Evolutionary conservation across 2,113 vertebrate genomes (phyloP), one percentile per base, ranked within the genome.

Genomic region (Cyrtonyx montezumae): DNA sequence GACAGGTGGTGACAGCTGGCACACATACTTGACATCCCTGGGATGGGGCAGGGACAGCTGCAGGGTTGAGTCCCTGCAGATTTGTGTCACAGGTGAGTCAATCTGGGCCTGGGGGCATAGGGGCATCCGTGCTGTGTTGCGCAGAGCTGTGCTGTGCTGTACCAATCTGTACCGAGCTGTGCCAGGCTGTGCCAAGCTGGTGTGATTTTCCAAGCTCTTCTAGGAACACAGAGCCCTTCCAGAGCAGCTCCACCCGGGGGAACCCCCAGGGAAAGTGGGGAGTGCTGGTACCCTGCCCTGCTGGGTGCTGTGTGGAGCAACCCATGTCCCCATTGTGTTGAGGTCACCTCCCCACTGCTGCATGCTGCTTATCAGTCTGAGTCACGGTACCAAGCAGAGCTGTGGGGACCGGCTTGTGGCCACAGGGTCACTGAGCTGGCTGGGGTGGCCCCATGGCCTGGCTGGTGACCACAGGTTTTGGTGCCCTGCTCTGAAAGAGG

Each of bases 281-380:
- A 75, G 25, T 9, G 26, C 26, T 56, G 53, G 28, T 32, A 19
- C 16, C 59, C 36, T 73, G 43, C 5, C 4, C 22, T 5, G 45
- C 21, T 30, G 19, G 40, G 63, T 12, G 18, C 42, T 16, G 37
- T 26, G 36, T 40, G 37, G 26, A 30, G 59, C 34, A n/a, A 32
- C 32, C 56, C 30, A 11, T 11, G 4, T 32, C n/a, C 13, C 58
- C 13, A 21, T 40, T 28, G 62, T 11, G 17, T 28, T 19, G 37
- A 40, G 62, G 16, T 32, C 43, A 21, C 65, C 53, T 16, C 16
- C 51, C 63, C 12, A 6, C 8, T 2, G 28, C 28, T 20, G 30
- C 30, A 5, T 62, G 65, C 21, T 8, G 7, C 43, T 68, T 92
- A 88, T 91, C 80, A 81, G 66, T 96, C 91, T 95, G 93, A 94